These are phyloP conservation scores for Mirza zaza DNA, from an alignment of 2,113 vertebrate genomes.

Conservation along the genomic window DNA sequence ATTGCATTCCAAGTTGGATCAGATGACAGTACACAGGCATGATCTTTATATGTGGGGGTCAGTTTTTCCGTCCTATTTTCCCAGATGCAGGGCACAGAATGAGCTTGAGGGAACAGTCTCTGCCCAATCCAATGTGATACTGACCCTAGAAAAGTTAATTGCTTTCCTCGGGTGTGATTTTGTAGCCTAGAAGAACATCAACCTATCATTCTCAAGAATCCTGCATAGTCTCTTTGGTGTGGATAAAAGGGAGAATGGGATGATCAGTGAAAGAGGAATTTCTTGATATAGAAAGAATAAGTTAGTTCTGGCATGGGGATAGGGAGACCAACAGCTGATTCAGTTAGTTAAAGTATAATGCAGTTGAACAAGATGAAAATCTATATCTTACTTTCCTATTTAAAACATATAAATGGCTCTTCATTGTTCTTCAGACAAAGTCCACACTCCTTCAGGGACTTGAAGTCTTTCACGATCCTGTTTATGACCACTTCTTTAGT, in stretches of 20 bases:
- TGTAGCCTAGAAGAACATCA: background rate
- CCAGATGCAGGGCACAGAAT: background rate
- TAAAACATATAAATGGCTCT: background rate
- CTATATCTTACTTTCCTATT: background rate
- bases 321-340: background rate
- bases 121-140: background rate
- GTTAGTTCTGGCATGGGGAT: background rate
- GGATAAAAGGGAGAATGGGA: background rate
- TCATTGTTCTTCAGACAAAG: background rate
- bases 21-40: background rate
- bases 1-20: background rate
- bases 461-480: background rate
- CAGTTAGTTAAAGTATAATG: background rate
- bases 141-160: background rate
- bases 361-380: background rate
- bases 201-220: background rate
- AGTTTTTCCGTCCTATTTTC: background rate
- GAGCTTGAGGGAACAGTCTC: background rate
- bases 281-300: background rate
- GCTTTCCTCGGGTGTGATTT: background rate
- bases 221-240: background rate
- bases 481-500: background rate
- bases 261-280: background rate
- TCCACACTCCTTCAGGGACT: background rate
- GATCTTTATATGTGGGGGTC: background rate